phyloP scores from a whole-genome alignment of 2,888 invertebrate genomes.

The Saturnia japonica region DNA sequence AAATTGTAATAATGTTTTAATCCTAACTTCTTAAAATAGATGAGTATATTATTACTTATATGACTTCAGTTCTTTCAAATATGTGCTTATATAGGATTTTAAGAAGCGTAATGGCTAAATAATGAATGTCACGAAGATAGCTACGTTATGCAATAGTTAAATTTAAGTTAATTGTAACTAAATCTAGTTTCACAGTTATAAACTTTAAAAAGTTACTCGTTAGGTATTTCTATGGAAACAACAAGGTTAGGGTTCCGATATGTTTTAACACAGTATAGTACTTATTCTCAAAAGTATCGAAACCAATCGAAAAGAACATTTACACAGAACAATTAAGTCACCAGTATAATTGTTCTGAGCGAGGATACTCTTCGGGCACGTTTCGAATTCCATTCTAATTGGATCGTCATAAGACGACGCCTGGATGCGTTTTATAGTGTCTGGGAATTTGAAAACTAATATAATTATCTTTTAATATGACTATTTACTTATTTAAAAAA shows the following conservation, averaged over 20 bases:
- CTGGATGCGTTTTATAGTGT: slow-evolving; percentile 36
- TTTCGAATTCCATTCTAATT: slow-evolving; percentile 62
- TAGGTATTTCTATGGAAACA: too few species aligned
- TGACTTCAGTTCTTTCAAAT: too few species aligned
- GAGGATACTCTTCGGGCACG: slow-evolving; percentile 39
- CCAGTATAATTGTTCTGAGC: slow-evolving; percentile 8
- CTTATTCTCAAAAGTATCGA: not conserved
- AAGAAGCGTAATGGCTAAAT: too few species aligned
- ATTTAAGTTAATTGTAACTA: not conserved
- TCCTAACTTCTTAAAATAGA: too few species aligned
- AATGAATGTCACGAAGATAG: too few species aligned
- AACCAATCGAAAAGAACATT: slow-evolving; percentile 7
- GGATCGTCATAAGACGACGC: slow-evolving; percentile 60
- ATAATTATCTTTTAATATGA: slow-evolving; percentile 44
- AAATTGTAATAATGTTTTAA: too few species aligned
- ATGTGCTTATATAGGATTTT: too few species aligned
- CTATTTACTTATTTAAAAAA: not conserved
- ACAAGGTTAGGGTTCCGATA: too few species aligned
- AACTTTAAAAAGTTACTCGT: not conserved
- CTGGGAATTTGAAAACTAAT: slow-evolving; percentile 37
- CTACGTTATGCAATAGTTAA: not conserved
- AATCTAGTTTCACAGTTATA: not conserved
- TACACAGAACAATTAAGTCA: slow-evolving; percentile 5
- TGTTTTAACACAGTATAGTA: too few species aligned
- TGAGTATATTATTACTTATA: too few species aligned